Evolutionary conservation across 2,888 invertebrate species (phyloP).

Genomic region (Drosophila hamatofila): DNA sequence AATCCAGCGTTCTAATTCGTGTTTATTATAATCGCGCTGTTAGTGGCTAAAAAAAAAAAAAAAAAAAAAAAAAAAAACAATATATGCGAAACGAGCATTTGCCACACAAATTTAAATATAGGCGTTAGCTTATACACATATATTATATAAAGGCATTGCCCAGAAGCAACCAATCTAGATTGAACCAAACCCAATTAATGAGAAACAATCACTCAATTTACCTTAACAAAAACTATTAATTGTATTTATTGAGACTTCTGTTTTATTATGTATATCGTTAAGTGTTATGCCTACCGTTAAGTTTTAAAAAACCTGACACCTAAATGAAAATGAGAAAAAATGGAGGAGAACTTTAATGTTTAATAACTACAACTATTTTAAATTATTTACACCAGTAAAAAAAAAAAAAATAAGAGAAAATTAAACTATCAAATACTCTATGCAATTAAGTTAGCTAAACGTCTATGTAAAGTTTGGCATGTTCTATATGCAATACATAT

Average conservation of each 20-base stretch:
- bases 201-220: slow-evolving; percentile 81
- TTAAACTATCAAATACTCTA: slow-evolving; percentile 69
- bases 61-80: too few species aligned
- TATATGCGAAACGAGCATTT: slow-evolving; percentile 31
- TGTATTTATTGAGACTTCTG: slow-evolving; percentile 60
- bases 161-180: slow-evolving; percentile 36
- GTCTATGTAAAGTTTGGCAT: slow-evolving; percentile 49
- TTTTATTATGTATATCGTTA: slow-evolving; percentile 65
- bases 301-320: slow-evolving; percentile 65
- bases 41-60: slow-evolving; percentile 46
- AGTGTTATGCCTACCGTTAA: slow-evolving; percentile 80
- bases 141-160: slow-evolving; percentile 29
- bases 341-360: slow-evolving; percentile 31
- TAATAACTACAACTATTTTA: slow-evolving; percentile 48
- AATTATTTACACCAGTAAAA: slow-evolving; percentile 69
- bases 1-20: slow-evolving; percentile 23
- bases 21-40: slow-evolving; percentile 40
- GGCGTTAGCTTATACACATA: slow-evolving; percentile 4
- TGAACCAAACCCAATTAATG: slow-evolving; percentile 76
- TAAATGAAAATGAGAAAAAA: slow-evolving; percentile 1
- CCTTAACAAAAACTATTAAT: slow-evolving; percentile 54
- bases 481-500: slow-evolving; percentile 47
- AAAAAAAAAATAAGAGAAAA: slow-evolving; percentile 5
- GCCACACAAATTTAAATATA: slow-evolving; percentile 37
- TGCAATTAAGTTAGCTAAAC: slow-evolving; percentile 69